These are phyloP conservation scores for Brachylomia viminalis DNA, from an alignment of 2,888 invertebrate genomes.

Conservation along the genomic window DNA sequence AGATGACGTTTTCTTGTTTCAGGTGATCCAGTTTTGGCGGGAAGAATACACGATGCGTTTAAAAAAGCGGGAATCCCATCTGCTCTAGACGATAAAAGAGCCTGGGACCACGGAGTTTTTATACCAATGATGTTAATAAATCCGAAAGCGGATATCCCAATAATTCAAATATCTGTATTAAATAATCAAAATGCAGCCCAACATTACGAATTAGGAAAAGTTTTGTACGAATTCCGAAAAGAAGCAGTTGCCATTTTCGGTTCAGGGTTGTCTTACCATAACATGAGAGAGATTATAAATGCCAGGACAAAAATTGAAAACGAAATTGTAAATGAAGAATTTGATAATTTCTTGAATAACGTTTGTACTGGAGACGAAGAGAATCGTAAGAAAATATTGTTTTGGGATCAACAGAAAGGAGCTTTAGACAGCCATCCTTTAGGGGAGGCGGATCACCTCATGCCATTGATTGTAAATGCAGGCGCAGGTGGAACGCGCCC, in stretches of 20 bases:
- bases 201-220: constrained; percentile 74
- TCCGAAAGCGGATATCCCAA: constrained; percentile 76
- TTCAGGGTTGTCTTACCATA: constrained; percentile 75
- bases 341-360: constrained; percentile 55
- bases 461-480: constrained; percentile 75
- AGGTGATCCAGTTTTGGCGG: constrained; percentile 70
- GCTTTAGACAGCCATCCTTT: constrained; percentile 71
- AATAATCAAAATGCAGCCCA: constrained; percentile 72
- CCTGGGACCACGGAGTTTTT: constrained; percentile 80
- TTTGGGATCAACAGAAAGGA: constrained; percentile 68
- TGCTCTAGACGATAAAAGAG: constrained; percentile 71
- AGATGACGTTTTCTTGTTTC: constrained; percentile 11
- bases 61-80: constrained; percentile 68
- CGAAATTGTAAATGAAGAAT: constrained; percentile 46
- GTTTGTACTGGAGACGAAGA: constrained; percentile 70
- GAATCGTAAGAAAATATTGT: constrained; percentile 59
- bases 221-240: constrained; percentile 72
- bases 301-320: background rate
- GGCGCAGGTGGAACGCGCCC: constrained; percentile 72
- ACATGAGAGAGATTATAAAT: constrained; percentile 52
- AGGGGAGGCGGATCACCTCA: constrained; percentile 75
- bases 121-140: constrained; percentile 79
- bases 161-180: constrained; percentile 76
- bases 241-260: constrained; percentile 75
- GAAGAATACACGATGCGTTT: constrained; percentile 72